Base-by-base conservation (phyloP, 2,888 invertebrate species). In the Acanthosepion lycidas region DNA sequence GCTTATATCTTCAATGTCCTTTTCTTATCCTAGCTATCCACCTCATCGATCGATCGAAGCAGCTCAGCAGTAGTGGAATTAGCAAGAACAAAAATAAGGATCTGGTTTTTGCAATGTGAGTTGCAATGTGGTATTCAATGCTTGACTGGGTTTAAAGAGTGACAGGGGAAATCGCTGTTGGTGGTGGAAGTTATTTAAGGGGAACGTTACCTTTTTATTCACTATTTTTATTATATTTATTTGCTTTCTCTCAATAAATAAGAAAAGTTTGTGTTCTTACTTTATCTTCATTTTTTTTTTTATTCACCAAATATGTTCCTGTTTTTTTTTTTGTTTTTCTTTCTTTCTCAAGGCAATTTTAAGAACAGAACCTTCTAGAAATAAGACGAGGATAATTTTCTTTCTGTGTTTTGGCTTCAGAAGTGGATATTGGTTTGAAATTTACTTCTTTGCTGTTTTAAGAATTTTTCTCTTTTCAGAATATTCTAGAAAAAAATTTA, bases 101-200 rank as follows among this genome's bases (percentile, higher is more conserved):
- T 78, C 78, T 78, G 78, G 78, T 78, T 78, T 78, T 78, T 78
- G 78, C 78, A n/a, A 78, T 78, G 78, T 78, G 78, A n/a, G 8
- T 6, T 78, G 78, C n/a, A 28, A 33, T 78, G 78, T 78, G 78
- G 78, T 78, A 78, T 78, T 78, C 78, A 78, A 78, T 78, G 78
- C n/a, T 78, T 78, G 78, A 78, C 78, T 78, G 78, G 78, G n/a
- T 78, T 78, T 78, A 78, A 78, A 78, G 78, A 78, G 78, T 78
- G 78, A 78, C 78, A 78, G 78, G 78, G 78, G 33, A 33, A 78
- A 78, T 78, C 78, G 78, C 78, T 78, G 15, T n/a, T 78, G 78
- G 78, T 12, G 78, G 78, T 78, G 78, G 33, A 78, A 78, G 78
- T 78, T 78, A 78, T 78, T 78, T 78, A 78, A 78, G 78, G 78